These are phyloP conservation scores for Drosophila multiciliata DNA, from an alignment of 2,888 invertebrate genomes.

Conservation along the genomic window DNA sequence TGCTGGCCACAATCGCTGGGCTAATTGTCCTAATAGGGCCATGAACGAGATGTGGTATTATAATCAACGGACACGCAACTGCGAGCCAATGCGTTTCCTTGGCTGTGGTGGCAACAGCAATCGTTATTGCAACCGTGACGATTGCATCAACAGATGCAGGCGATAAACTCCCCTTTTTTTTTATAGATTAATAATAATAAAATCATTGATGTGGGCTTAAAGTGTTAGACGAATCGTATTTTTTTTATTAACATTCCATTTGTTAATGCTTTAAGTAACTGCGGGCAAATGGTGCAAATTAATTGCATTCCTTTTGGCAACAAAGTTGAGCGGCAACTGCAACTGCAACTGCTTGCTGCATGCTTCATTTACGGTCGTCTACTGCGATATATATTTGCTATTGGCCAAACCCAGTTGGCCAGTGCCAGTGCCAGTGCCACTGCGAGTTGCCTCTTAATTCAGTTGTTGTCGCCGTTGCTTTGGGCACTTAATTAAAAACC, in stretches of 20 bases:
- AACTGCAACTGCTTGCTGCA: background rate
- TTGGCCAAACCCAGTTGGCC: slow-evolving; percentile 22
- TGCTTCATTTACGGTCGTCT: background rate
- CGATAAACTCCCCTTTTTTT: background rate
- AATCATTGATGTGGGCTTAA: background rate
- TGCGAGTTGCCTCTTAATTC: slow-evolving; percentile 44
- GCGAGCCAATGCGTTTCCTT: background rate
- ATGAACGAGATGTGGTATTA: slow-evolving; percentile 18
- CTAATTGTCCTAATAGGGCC: background rate
- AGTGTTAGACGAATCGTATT: background rate
- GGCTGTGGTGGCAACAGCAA: slow-evolving; percentile 18
- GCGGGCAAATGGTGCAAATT: background rate
- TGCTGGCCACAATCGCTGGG: background rate
- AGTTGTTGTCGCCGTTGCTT: slow-evolving; percentile 60
- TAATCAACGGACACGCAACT: background rate
- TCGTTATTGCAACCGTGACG: slow-evolving; percentile 9
- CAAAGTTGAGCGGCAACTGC: background rate
- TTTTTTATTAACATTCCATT: background rate
- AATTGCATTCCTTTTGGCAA: slow-evolving; percentile 1
- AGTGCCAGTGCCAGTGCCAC: background rate
- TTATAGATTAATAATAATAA: background rate
- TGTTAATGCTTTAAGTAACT: background rate
- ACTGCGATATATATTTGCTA: slow-evolving; percentile 3
- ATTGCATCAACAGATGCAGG: slow-evolving; percentile 1
- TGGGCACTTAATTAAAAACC: slow-evolving; percentile 73